Percentiles rank a stretch among this genome's conserved stretches.
phyloP scores from a whole-genome alignment of 2,113 vertebrate genomes.

The Scartelaos histophorus region DNA sequence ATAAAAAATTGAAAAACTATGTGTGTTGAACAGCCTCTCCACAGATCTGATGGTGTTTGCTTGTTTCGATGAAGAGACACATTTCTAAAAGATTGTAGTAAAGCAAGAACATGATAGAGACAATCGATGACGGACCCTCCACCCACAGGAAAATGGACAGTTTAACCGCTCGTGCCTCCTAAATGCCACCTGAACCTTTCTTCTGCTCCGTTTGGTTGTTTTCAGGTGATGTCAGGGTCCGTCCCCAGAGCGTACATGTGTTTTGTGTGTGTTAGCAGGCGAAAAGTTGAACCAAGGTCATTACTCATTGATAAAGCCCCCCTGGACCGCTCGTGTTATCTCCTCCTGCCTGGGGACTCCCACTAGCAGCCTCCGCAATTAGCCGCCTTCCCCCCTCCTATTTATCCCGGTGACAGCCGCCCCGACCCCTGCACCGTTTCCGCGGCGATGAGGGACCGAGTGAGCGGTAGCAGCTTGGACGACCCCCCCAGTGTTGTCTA shows the following conservation, averaged over 20 bases:
- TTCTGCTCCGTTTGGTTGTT: conserved; percentile 46
- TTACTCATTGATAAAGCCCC: conserved; percentile 67
- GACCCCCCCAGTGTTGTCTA: conserved; percentile 13
- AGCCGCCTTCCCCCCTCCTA: conserved; percentile 44
- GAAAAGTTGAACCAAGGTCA: conserved; percentile 51
- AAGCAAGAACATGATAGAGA: too few relatives aligned
- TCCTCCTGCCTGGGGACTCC: conserved; percentile 53
- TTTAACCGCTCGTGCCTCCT: conserved; percentile 40
- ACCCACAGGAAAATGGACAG: conserved; percentile 46
- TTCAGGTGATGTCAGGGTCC: conserved; percentile 50
- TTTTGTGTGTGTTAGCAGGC: conserved; percentile 17
- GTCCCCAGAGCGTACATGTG: conserved; percentile 20
- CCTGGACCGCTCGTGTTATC: conserved; percentile 54
- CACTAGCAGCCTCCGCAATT: conserved; percentile 62
- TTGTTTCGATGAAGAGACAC: too few relatives aligned
- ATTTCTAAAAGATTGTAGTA: too few relatives aligned
- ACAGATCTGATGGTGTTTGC: too few relatives aligned
- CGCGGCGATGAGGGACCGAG: conserved; percentile 29
- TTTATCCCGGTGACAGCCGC: conserved; percentile 46
- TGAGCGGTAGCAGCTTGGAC: conserved; percentile 1
- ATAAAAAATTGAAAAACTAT: too few relatives aligned
- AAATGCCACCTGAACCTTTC: conserved; percentile 32
- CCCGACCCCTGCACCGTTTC: conserved; percentile 21
- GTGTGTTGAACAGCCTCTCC: too few relatives aligned
- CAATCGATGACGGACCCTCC: too few relatives aligned